A percentile compares a stretch with the other conserved stretches of the same genome.
These are phyloP conservation scores for Acronicta aceris DNA, from an alignment of 2,888 invertebrate genomes.

Conservation along the genomic window DNA sequence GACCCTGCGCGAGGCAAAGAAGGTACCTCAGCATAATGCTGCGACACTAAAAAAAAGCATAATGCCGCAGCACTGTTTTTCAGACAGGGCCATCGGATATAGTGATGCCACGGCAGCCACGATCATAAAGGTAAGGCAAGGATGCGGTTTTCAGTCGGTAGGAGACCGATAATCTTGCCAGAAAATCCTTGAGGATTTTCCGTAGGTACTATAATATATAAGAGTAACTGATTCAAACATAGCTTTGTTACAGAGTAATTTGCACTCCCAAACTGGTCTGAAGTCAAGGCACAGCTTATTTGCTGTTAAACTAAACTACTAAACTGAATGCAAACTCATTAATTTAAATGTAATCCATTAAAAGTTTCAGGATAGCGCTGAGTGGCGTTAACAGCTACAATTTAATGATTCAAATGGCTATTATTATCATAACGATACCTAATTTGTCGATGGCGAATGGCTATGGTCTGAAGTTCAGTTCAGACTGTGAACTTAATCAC, in stretches of 20 bases:
- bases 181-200: too few species aligned
- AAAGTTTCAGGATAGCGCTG: conserved; percentile 44
- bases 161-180: too few species aligned
- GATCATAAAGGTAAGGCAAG: too few species aligned
- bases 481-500: not conserved
- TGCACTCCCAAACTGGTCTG: not conserved
- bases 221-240: too few species aligned
- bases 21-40: too few species aligned
- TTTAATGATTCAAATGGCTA: conserved; percentile 44
- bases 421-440: conserved; percentile 22
- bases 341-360: conserved; percentile 50
- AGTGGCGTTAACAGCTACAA: conserved; percentile 43
- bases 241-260: not conserved
- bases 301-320: conserved; percentile 14
- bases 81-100: too few species aligned
- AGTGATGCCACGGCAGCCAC: too few species aligned
- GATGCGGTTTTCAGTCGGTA: too few species aligned
- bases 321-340: conserved; percentile 49
- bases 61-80: too few species aligned
- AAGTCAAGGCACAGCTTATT: conserved; percentile 12
- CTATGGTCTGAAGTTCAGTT: conserved; percentile 1
- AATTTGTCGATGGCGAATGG: conserved; percentile 1
- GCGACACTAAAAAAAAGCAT: too few species aligned
- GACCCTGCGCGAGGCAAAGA: too few species aligned
- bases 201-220: too few species aligned